Conservation (phyloP, 2,113 vertebrate species). For the Bucco capensis region DNA sequence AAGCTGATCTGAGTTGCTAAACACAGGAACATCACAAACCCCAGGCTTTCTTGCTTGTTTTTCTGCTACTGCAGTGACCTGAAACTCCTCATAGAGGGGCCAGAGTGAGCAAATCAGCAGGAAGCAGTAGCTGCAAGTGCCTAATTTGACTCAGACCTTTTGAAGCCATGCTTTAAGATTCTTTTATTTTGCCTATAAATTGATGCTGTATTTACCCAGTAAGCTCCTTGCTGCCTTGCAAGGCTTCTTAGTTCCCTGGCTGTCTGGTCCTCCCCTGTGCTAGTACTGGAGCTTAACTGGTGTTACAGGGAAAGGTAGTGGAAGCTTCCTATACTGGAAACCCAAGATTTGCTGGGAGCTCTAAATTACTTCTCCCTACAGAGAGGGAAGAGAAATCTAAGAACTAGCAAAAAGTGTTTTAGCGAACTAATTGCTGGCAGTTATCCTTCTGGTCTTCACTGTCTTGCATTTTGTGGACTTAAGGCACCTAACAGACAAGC, state of each 20-base stretch:
- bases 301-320: too few species aligned
- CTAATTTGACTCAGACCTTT: not conserved
- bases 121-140: too few species aligned
- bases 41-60: rapidly evolving
- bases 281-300: not conserved
- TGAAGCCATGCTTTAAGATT: not conserved
- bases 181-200: rapidly evolving
- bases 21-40: rapidly evolving
- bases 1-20: not conserved
- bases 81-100: not conserved
- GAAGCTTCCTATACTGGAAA: rapidly evolving
- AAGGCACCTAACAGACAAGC: not conserved
- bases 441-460: not conserved
- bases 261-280: rapidly evolving
- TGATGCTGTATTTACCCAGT: rapidly evolving
- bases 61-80: not conserved
- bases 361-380: not conserved
- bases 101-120: not conserved
- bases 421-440: not conserved
- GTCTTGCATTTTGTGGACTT: not conserved
- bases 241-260: not conserved
- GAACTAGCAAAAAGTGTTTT: not conserved
- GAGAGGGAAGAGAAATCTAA: not conserved
- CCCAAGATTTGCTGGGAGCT: too few species aligned
- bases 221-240: not conserved